phyloP scores from a whole-genome alignment of 2,113 vertebrate genomes.

The Chelonoidis abingdonii region DNA sequence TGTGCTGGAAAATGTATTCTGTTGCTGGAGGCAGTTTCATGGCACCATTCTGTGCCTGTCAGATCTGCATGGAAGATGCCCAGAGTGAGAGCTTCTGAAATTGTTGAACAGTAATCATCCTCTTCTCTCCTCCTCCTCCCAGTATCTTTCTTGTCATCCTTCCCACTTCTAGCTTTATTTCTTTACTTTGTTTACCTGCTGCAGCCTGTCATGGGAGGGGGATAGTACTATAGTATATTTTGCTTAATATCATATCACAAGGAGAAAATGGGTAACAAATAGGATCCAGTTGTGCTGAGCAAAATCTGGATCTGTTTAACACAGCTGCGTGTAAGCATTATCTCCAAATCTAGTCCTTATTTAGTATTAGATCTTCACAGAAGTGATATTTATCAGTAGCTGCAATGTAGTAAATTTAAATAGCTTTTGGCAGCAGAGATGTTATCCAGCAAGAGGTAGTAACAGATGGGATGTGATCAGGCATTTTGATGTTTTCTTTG shows the following conservation, averaged over 20 bases:
- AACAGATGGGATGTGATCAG: constrained; percentile 65
- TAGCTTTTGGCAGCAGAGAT: constrained; percentile 64
- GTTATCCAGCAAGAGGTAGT: constrained; percentile 60
- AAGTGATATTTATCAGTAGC: constrained; percentile 59
- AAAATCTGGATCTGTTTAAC: constrained; percentile 45
- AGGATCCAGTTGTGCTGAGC: not conserved
- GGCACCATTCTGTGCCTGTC: constrained; percentile 68
- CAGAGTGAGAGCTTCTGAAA: constrained; percentile 59
- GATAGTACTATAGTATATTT: not conserved
- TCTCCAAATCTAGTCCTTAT: constrained; percentile 62
- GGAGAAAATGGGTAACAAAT: not conserved
- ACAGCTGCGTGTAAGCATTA: constrained; percentile 48
- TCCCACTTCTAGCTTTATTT: not conserved
- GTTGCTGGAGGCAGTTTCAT: constrained; percentile 72
- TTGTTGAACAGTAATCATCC: not conserved
- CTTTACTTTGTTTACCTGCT: not conserved
- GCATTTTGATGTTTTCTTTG: constrained; percentile 68
- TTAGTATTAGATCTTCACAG: constrained; percentile 62
- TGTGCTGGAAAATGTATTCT: constrained; percentile 71
- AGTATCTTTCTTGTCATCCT: not conserved
- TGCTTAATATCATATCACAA: not conserved
- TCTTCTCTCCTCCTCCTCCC: not conserved
- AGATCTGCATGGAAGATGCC: constrained; percentile 56
- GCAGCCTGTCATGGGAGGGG: not conserved
- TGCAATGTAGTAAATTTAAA: constrained; percentile 70